Conservation (phyloP, 2,113 vertebrate genomes). For the Setophaga coronata region DNA sequence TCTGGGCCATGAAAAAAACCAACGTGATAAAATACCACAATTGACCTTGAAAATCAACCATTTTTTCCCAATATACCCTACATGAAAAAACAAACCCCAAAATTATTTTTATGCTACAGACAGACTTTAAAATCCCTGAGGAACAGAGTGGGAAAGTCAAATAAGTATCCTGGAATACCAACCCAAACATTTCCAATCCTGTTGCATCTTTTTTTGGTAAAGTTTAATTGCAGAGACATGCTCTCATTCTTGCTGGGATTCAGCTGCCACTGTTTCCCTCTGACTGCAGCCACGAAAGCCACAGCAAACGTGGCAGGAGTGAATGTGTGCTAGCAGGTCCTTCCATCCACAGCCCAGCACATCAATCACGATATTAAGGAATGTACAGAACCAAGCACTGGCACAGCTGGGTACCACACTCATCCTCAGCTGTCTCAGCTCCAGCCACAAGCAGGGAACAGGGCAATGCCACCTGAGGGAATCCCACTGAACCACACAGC, state of each 20-base stretch:
- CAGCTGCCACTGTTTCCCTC: neutral
- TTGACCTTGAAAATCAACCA: neutral
- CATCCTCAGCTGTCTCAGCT: neutral
- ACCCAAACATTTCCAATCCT: neutral
- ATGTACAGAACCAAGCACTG: rapidly evolving
- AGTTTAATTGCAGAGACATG: neutral
- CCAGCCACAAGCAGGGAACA: neutral
- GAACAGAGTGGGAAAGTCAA: neutral
- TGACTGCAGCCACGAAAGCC: neutral
- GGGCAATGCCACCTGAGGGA: neutral
- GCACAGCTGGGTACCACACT: neutral
- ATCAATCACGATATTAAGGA: rapidly evolving
- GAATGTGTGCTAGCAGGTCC: neutral
- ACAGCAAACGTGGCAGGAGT: neutral
- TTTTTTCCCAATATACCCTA: neutral
- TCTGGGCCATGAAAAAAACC: neutral
- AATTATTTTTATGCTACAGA: neutral
- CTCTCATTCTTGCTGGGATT: neutral
- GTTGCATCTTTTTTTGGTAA: slow-evolving; percentile 7
- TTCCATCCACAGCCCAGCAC: neutral
- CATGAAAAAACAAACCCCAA: neutral
- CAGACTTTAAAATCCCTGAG: neutral
- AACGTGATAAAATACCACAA: neutral
- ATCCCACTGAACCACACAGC: neutral
- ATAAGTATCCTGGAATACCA: neutral